These are phyloP conservation scores for Hesperia comma DNA, from an alignment of 2,888 invertebrate species.

Conservation along the genomic window DNA sequence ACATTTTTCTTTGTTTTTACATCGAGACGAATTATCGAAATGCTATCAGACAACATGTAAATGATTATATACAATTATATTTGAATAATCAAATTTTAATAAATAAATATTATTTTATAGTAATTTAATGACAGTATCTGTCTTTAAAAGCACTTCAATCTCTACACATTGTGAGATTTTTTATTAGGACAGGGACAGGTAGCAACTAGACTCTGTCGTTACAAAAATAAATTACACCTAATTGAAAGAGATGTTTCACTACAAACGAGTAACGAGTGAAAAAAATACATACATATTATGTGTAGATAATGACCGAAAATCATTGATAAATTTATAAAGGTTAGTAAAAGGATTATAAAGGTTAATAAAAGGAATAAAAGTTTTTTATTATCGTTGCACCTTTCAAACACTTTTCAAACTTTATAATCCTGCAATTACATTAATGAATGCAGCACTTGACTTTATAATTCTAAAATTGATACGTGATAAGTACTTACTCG, in stretches of 20 bases:
- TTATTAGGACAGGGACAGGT: constrained; percentile 66
- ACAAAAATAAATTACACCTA: constrained; percentile 22
- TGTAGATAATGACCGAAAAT: too few species aligned
- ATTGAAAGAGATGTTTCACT: constrained; percentile 21
- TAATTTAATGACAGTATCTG: constrained; percentile 74
- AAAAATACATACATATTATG: neutral
- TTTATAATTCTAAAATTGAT: too few species aligned
- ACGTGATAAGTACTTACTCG: too few species aligned
- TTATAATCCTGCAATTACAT: too few species aligned
- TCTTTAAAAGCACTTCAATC: constrained; percentile 75
- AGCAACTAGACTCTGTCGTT: constrained; percentile 38
- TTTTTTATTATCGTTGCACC: too few species aligned
- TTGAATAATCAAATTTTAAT: constrained; percentile 42
- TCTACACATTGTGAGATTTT: constrained; percentile 51
- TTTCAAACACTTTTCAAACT: too few species aligned
- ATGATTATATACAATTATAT: constrained; percentile 59
- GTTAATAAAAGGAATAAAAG: too few species aligned
- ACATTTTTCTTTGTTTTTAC: constrained; percentile 52
- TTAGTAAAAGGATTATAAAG: too few species aligned
- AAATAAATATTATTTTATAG: constrained; percentile 49
- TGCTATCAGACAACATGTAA: constrained; percentile 57
- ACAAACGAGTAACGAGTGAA: constrained; percentile 11
- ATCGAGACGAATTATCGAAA: constrained; percentile 54
- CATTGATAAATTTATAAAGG: neutral
- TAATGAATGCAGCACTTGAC: too few species aligned